Base-by-base conservation (phyloP, 2,888 invertebrate genomes). In the Boloria selene region DNA sequence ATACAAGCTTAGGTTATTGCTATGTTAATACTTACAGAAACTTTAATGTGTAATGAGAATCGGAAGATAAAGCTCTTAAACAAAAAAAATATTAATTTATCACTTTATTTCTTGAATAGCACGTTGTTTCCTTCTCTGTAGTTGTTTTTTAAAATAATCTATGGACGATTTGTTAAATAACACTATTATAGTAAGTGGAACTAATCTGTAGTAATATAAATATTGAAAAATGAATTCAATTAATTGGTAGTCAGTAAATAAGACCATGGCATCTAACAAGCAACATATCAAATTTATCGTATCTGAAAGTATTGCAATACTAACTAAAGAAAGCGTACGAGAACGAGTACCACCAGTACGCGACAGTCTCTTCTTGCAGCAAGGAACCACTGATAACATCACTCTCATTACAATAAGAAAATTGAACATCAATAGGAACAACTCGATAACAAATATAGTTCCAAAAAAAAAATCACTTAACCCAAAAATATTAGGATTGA, bases 101-200 rank as follows among this genome's bases (percentile, higher is more conserved):
- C 45, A 22, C 3, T 10, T 45, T 13, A 56, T 13, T 45, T 22
- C 22, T 59, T 59, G 31, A 59, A 31, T 38, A 42, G 47, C 51
- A 13, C 58, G 68, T 42, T 16, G 51, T 14, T 44, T 60, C 5
- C 62, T 65, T 13, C 52, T 63, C 6, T 54, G 18, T 38, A 54
- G 22, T n/a, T 26, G 50, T 47, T 38, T 68, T n/a, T 70, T 70
- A 72, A 71, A 73, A 55, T 67, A 58, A 7, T 70, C 54, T 44
- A 74, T 68, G 7, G 75, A 75, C 6, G 55, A 67, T 63, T 65
- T 69, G 47, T 74, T 75, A 13, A 72, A 65, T 7, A 73, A 18
- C 10, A 73, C 44, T 0, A 73, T 56, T n/a, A 68, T n/a, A 13
- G 71, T 51, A 61, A 68, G 71, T 0, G 60, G 53, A 5, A 71